Percentiles rank a stretch among this genome's conserved stretches.
These are phyloP conservation scores for Hyppa rectilinea DNA, from an alignment of 2,888 invertebrate species.

Conservation along the genomic window DNA sequence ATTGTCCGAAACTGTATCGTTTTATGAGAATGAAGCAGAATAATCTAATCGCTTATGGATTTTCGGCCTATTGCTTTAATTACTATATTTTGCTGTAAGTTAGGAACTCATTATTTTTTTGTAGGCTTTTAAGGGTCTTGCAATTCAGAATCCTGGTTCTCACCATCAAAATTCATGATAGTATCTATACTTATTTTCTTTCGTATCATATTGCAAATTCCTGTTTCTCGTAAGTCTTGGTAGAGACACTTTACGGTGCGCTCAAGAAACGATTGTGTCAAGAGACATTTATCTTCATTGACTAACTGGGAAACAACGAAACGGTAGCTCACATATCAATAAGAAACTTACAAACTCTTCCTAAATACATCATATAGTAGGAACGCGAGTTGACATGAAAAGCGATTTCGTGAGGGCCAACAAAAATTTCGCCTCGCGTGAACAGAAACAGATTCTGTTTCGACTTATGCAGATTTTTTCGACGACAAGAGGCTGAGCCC, in stretches of 20 bases:
- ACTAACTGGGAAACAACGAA: constrained; percentile 7
- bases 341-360: constrained; percentile 11
- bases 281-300: constrained; percentile 11
- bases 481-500: constrained; percentile 29
- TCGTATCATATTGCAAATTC: not conserved
- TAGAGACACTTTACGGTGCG: not conserved
- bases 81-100: not conserved
- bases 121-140: not conserved
- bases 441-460: constrained; percentile 43
- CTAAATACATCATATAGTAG: constrained; percentile 34
- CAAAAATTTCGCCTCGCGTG: constrained; percentile 48
- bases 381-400: constrained; percentile 36
- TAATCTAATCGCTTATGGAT: not conserved
- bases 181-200: not conserved
- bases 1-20: constrained; percentile 13
- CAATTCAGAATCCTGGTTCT: not conserved
- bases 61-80: constrained; percentile 7
- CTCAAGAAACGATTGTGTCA: constrained; percentile 10
- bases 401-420: constrained; percentile 48
- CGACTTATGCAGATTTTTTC: constrained; percentile 51
- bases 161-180: not conserved
- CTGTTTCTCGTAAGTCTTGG: not conserved
- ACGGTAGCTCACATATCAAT: constrained; percentile 10
- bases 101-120: not conserved
- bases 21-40: constrained; percentile 2